Base-by-base conservation (phyloP, 2,888 invertebrate species). In the Embidobia sp. region DNA sequence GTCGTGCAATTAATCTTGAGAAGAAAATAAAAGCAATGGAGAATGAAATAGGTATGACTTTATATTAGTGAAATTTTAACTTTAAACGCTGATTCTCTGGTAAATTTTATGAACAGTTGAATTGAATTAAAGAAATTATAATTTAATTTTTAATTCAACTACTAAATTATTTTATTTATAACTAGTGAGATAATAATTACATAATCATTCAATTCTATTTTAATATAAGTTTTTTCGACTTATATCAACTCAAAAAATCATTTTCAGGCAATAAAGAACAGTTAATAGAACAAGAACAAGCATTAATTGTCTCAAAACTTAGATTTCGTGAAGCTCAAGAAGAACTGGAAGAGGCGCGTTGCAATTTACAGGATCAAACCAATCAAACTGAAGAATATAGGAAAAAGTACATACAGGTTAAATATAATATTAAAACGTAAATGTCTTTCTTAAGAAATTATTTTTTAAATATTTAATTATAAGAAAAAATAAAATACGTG, bases 371-470 rank as follows among this genome's bases (percentile, higher is more conserved):
- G 80, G 94, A 94, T 79, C 93, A 94, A 83, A 92, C 93, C 55
- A 90, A 91, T 4, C 94, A 94, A 85, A 84, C 94, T 5, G 93
- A 93, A 78, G 94, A 94, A 81, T 94, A 94, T 84, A 91, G 94
- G 53, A 93, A 93, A 75, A 94, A 94, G 84, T 90, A 86, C 79
- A 77, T 89, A n/a, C 85, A 86, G 80, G 86, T 87, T 42, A 10
- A 42, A 19, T 29, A 6, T 22, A n/a, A n/a, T n/a, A n/a, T n/a
- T n/a, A n/a, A n/a, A n/a, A n/a, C n/a, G n/a, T n/a, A n/a, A n/a
- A n/a, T 35, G 13, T 35, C 11, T 13, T 35, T 26, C 10, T 22
- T 42, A 10, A 42, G n/a, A 40, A 44, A 10, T 13, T 35, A 10
- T 13, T 35, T 35, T 35, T 11, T 31, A 31, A 7, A 31, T 8